Percentiles rank a stretch among this genome's conserved stretches.
These are phyloP conservation scores for Microcaecilia unicolor DNA, from an alignment of 2,797 vertebrate genomes.

Conservation along the genomic window DNA sequence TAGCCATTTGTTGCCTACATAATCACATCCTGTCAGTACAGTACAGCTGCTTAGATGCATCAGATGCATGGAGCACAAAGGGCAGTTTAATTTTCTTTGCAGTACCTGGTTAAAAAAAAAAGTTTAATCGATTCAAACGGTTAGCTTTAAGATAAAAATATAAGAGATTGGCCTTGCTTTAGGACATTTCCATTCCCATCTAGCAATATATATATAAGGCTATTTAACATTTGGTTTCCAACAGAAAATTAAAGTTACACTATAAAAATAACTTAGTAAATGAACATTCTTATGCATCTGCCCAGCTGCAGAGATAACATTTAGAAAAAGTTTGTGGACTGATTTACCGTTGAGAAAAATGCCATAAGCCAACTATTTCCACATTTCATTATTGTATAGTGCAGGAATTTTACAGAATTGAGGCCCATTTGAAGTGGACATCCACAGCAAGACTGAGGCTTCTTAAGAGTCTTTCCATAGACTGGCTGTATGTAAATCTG, in stretches of 20 bases:
- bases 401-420: too few species aligned
- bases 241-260: slow-evolving; percentile 51
- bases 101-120: too few species aligned
- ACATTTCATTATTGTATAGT: too few species aligned
- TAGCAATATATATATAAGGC: slow-evolving; percentile 65
- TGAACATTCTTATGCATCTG: slow-evolving; percentile 64
- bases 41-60: slow-evolving; percentile 66
- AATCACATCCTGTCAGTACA: slow-evolving; percentile 65
- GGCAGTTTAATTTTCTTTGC: slow-evolving; percentile 52
- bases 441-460: slow-evolving; percentile 44
- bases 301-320: slow-evolving; percentile 66
- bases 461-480: slow-evolving; percentile 58
- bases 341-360: slow-evolving; percentile 71
- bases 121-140: too few species aligned
- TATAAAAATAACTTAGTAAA: slow-evolving; percentile 74
- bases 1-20: slow-evolving; percentile 65
- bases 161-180: slow-evolving; percentile 58
- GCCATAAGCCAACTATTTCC: too few species aligned
- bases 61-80: slow-evolving; percentile 57
- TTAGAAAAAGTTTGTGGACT: slow-evolving; percentile 58
- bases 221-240: slow-evolving; percentile 69
- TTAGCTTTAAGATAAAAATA: slow-evolving; percentile 51
- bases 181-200: slow-evolving; percentile 51
- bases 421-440: slow-evolving; percentile 50
- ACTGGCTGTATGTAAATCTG: slow-evolving; percentile 58